Percentiles rank a stretch among this genome's conserved stretches.
phyloP scores from a whole-genome alignment of 1,140 invertebrate species.

The Philotrypesis tridentata region DNA sequence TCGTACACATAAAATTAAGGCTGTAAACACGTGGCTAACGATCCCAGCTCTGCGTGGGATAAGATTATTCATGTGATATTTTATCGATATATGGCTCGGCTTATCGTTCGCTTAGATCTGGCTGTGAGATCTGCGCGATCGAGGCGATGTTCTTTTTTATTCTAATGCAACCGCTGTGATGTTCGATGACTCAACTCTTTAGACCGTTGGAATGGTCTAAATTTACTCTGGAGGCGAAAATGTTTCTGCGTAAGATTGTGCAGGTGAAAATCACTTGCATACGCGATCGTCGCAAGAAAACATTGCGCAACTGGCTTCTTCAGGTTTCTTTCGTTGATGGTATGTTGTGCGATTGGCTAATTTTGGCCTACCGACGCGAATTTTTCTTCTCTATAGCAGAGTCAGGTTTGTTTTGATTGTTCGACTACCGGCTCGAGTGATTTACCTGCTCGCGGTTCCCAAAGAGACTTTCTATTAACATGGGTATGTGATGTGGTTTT shows the following conservation, averaged over 20 bases:
- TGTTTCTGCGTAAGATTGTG: not conserved
- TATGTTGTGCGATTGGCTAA: conserved; percentile 9
- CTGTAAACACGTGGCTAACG: conserved; percentile 14
- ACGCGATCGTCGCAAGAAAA: not conserved
- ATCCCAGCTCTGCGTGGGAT: not conserved
- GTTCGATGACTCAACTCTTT: too few species aligned
- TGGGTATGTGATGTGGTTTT: not conserved
- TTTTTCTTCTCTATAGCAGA: not conserved
- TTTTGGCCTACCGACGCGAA: not conserved
- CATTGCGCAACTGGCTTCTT: conserved; percentile 30
- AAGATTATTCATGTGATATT: too few species aligned
- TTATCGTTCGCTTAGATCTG: not conserved
- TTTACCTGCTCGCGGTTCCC: not conserved
- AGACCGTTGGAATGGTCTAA: too few species aligned
- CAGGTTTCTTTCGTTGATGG: not conserved
- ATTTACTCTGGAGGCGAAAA: not conserved
- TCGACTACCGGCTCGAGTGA: not conserved
- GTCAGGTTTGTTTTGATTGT: not conserved
- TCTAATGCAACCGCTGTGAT: not conserved
- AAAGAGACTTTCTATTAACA: not conserved
- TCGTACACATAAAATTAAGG: conserved; percentile 16
- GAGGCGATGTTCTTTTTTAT: too few species aligned
- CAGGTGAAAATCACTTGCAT: conserved; percentile 32
- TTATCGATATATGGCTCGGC: not conserved
- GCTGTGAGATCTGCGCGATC: not conserved